phyloP scores from a whole-genome alignment of 2,797 vertebrate genomes.

The Galago senegalensis region DNA sequence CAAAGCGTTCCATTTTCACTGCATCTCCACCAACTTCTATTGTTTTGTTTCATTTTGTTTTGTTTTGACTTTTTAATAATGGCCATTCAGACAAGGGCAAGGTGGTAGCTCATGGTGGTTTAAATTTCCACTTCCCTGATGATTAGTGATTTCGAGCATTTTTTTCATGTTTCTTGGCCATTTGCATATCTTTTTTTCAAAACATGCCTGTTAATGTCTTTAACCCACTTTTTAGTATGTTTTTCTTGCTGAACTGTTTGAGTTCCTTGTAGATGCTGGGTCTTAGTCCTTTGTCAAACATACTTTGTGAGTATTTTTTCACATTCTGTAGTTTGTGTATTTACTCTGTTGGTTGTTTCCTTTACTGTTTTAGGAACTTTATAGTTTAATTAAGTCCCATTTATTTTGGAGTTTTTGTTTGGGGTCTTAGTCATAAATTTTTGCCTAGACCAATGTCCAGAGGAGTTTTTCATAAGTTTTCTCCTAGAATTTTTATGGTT shows the following conservation, averaged over 20 bases:
- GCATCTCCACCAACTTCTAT: not conserved
- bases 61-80: not conserved
- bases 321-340: not conserved
- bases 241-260: not conserved
- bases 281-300: not conserved
- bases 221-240: not conserved
- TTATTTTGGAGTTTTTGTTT: not conserved
- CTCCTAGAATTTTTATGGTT: not conserved
- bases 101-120: not conserved
- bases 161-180: not conserved
- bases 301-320: not conserved
- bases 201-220: not conserved
- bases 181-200: too few relatives aligned
- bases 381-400: not conserved
- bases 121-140: not conserved
- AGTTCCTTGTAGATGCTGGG: not conserved
- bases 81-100: not conserved
- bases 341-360: not conserved
- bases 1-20: not conserved
- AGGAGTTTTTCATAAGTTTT: not conserved
- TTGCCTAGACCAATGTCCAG: not conserved
- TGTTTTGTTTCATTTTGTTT: not conserved
- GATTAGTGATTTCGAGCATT: not conserved
- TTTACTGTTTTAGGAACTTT: not conserved
- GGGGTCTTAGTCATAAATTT: not conserved